Conservation (phyloP, 1,140 invertebrate species). For the Aradophagus sp. region DNA sequence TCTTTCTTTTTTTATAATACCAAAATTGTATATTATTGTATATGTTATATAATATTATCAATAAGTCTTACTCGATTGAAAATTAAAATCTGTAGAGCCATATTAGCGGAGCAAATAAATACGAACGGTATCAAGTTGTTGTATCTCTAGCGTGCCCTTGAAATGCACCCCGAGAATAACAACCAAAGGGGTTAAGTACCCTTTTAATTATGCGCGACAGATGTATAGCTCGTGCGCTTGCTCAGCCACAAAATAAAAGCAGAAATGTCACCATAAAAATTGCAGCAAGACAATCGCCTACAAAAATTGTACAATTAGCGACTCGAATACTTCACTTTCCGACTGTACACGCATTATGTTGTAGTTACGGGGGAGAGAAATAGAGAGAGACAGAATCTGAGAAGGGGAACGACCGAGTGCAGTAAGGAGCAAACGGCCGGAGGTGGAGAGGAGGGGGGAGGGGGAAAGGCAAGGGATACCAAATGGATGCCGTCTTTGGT, state of each 20-base stretch:
- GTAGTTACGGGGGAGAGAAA: slow-evolving; percentile 35
- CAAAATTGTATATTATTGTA: too few species aligned
- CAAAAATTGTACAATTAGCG: slow-evolving; percentile 22
- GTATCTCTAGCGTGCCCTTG: slow-evolving; percentile 21
- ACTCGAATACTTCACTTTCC: slow-evolving; percentile 37
- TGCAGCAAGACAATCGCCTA: too few species aligned
- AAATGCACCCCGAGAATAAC: slow-evolving; percentile 29
- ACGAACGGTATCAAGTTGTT: slow-evolving; percentile 9
- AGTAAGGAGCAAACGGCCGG: slow-evolving; percentile 28
- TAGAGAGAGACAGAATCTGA: slow-evolving; percentile 40
- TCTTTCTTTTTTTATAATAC: too few species aligned
- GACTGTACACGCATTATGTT: slow-evolving; percentile 37
- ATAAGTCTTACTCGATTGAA: too few species aligned
- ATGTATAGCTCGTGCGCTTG: too few species aligned
- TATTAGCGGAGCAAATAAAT: slow-evolving; percentile 15
- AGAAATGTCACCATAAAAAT: slow-evolving; percentile 2
- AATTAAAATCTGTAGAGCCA: too few species aligned
- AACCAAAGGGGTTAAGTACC: slow-evolving; percentile 28
- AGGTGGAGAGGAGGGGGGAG: slow-evolving; percentile 4
- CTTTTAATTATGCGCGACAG: slow-evolving; percentile 51
- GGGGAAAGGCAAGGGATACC: too few species aligned
- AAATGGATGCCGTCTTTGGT: slow-evolving; percentile 50
- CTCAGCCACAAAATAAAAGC: too few species aligned
- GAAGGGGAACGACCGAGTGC: slow-evolving; percentile 50
- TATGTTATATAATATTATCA: too few species aligned